Evolutionary conservation across 2,113 vertebrate genomes (phyloP).

Genomic region (Cichladusa arquata): DNA sequence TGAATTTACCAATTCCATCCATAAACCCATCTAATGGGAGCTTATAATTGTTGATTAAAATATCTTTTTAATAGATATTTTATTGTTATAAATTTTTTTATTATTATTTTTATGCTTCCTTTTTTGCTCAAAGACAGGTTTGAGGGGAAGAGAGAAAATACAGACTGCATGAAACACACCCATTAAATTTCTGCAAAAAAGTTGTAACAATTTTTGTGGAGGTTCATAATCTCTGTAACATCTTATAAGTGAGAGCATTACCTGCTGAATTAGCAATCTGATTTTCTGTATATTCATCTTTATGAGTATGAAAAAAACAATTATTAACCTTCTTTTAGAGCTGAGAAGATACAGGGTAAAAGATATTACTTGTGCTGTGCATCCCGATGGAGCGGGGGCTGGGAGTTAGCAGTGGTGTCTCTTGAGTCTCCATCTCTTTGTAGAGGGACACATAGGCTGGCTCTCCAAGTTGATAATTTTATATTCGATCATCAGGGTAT

Average conservation of each 20-base stretch:
- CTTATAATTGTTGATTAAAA: background rate
- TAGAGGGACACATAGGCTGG: background rate
- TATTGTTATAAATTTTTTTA: background rate
- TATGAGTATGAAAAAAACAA: background rate
- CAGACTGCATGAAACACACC: background rate
- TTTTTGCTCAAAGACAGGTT: background rate
- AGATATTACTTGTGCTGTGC: background rate
- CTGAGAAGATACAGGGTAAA: background rate
- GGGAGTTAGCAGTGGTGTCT: background rate
- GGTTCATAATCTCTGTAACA: background rate
- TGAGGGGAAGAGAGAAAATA: background rate
- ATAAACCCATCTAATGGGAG: background rate
- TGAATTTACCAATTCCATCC: slow-evolving; percentile 12
- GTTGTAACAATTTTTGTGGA: background rate
- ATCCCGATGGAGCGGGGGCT: background rate
- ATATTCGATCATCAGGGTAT: background rate
- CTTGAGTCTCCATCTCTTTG: background rate
- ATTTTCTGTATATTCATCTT: background rate
- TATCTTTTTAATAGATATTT: background rate
- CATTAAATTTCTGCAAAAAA: background rate
- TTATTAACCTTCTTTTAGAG: background rate
- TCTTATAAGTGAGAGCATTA: background rate
- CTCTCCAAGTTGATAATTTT: background rate
- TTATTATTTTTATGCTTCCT: background rate
- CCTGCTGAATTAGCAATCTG: background rate